A percentile compares a stretch with the other conserved stretches of the same genome.
Conservation (phyloP, 1,140 invertebrate species). For the Drosophila ercepeae region DNA sequence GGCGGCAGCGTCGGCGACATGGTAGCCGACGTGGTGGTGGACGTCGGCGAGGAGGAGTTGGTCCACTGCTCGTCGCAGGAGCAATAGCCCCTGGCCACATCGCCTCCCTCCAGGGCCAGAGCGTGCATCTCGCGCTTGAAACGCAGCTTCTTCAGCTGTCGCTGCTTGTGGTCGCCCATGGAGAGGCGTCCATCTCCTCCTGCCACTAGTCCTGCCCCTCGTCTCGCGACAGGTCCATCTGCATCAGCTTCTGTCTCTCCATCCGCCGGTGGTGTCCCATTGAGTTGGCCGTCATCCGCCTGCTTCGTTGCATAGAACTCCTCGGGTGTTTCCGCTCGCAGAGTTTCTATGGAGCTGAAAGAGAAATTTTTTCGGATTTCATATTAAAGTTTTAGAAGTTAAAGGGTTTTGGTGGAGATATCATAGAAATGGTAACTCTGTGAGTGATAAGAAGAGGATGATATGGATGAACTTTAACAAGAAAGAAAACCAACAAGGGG, state of each 20-base stretch:
- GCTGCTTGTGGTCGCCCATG: conserved; percentile 37
- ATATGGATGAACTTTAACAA: no score
- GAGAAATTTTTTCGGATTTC: conserved; percentile 14
- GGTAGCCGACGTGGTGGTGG: conserved; percentile 62
- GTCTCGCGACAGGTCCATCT: background rate
- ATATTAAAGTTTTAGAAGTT: background rate
- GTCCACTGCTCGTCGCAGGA: conserved; percentile 82
- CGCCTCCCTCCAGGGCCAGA: conserved; percentile 72
- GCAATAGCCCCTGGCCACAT: conserved; percentile 76
- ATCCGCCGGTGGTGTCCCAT: conserved; percentile 39
- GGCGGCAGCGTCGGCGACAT: conserved; percentile 55
- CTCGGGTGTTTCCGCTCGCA: conserved; percentile 73
- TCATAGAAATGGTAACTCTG: no score
- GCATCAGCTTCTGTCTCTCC: conserved; percentile 13
- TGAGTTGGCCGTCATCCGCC: conserved; percentile 67
- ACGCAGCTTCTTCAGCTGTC: conserved; percentile 64
- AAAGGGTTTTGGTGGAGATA: no score
- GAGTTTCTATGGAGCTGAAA: conserved; percentile 79
- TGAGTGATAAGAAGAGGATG: no score
- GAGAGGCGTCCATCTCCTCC: conserved; percentile 17
- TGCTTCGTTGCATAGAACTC: conserved; percentile 68
- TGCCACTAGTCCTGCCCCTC: background rate
- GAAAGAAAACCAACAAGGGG: no score
- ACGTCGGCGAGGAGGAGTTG: conserved; percentile 69
- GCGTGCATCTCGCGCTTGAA: conserved; percentile 71